Conservation (phyloP, 2,113 vertebrate genomes). For the Coturnix japonica region DNA sequence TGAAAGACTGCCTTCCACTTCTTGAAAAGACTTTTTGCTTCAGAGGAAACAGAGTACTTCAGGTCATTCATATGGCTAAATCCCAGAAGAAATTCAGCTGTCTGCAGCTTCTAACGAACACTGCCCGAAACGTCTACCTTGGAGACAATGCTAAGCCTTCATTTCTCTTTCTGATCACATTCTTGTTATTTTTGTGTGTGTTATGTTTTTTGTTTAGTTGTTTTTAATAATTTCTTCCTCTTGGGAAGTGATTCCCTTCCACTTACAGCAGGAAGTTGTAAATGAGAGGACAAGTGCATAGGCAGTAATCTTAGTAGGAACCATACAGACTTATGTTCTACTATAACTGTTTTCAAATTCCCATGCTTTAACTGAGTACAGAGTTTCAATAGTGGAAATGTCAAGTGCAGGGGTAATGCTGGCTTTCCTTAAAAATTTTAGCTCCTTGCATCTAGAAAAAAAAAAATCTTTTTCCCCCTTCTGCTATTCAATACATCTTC, state of each 20-base stretch:
- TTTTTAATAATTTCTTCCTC: neutral
- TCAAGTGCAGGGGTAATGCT: neutral
- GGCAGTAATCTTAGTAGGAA: neutral
- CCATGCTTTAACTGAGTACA: neutral
- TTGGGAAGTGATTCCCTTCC: neutral
- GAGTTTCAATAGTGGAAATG: neutral
- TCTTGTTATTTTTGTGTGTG: neutral
- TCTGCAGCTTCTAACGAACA: neutral
- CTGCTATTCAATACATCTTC: neutral
- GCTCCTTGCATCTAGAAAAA: neutral
- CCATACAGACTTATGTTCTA: neutral
- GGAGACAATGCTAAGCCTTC: neutral
- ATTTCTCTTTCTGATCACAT: neutral
- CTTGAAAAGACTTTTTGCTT: neutral
- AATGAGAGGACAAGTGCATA: neutral
- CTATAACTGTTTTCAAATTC: neutral
- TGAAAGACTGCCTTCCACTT: neutral
- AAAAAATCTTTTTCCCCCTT: neutral
- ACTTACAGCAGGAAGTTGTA: neutral
- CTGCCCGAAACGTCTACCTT: neutral
- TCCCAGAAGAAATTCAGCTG: neutral
- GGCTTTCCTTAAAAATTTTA: neutral
- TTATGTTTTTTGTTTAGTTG: neutral
- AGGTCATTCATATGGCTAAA: neutral
- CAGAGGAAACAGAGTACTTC: neutral